These are phyloP conservation scores for Parnassius mnemosyne DNA, from an alignment of 2,888 invertebrate species.

Conservation along the genomic window DNA sequence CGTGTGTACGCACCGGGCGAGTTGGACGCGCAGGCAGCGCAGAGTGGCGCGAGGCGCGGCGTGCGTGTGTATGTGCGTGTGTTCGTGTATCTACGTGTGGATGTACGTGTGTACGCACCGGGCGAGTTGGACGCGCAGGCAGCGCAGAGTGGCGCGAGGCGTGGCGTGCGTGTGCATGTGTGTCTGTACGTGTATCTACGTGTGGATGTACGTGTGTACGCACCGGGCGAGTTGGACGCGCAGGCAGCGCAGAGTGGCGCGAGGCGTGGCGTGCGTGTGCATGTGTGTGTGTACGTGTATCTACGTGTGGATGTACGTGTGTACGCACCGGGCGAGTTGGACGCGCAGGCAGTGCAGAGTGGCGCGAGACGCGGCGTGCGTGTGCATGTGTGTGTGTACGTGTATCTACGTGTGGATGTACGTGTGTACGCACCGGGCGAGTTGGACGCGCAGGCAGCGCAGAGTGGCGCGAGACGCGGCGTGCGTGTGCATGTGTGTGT, in stretches of 20 bases:
- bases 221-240: constrained; percentile 72
- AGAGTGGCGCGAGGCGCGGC: constrained; percentile 85
- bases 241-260: too few relatives aligned
- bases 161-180: constrained; percentile 84
- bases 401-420: constrained; percentile 64
- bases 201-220: constrained; percentile 85
- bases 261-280: constrained; percentile 85
- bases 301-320: too few relatives aligned
- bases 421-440: constrained; percentile 25
- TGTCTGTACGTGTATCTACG: too few relatives aligned
- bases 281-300: too few relatives aligned
- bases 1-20: constrained; percentile 25
- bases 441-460: constrained; percentile 86
- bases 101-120: constrained; percentile 57
- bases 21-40: constrained; percentile 86
- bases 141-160: not conserved
- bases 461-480: constrained; percentile 91
- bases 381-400: too few relatives aligned
- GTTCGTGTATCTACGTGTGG: too few relatives aligned
- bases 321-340: constrained; percentile 31
- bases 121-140: not conserved
- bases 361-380: constrained; percentile 89
- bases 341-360: constrained; percentile 91
- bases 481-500: constrained; percentile 37
- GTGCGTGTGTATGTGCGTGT: too few relatives aligned